Percentiles rank a stretch among this genome's conserved stretches.
phyloP scores from a whole-genome alignment of 2,113 vertebrate species.

The Ptilonorhynchus violaceus region DNA sequence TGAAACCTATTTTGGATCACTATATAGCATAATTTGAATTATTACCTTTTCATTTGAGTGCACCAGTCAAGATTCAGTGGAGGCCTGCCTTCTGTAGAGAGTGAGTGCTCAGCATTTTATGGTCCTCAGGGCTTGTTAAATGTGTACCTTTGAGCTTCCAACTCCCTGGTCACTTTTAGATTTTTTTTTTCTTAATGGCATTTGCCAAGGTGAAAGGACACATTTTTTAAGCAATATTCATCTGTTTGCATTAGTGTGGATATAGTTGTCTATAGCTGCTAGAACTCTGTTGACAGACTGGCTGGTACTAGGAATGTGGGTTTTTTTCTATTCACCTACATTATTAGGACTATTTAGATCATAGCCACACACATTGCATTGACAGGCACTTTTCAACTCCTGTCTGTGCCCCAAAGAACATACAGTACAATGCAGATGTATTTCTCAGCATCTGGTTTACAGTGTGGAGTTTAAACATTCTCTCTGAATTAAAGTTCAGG shows the following conservation, averaged over 20 bases:
- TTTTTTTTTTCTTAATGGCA: neutral
- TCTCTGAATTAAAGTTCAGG: conserved; percentile 27
- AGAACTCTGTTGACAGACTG: neutral
- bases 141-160: neutral
- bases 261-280: neutral
- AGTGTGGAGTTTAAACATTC: conserved; percentile 35
- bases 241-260: neutral
- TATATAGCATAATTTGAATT: neutral
- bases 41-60: neutral
- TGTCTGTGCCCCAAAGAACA: neutral
- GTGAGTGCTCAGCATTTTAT: neutral
- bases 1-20: neutral
- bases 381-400: neutral
- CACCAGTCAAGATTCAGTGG: neutral
- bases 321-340: neutral
- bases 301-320: neutral
- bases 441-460: conserved; percentile 43
- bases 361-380: neutral
- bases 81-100: neutral
- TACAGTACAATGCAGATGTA: neutral
- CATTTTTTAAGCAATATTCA: neutral
- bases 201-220: conserved; percentile 8
- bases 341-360: neutral
- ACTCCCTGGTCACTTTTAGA: neutral
- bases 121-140: neutral